Base-by-base conservation (phyloP, 37 sponge, comb jelly and placozoan genomes). In the Oopsacas minuta region DNA sequence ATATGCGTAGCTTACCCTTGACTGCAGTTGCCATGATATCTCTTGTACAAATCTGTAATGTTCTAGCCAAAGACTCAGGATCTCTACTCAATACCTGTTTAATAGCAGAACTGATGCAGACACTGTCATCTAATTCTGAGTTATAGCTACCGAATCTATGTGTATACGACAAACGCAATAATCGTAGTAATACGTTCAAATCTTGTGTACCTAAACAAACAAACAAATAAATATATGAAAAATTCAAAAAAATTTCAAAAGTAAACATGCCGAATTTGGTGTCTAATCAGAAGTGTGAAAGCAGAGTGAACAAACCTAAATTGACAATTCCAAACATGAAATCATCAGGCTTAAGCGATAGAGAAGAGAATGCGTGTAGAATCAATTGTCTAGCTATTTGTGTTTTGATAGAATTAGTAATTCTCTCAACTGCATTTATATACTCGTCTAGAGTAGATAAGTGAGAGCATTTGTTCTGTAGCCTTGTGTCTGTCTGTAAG, bases 271-370 rank as follows among this genome's bases (percentile, higher is more conserved):
- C n/a, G n/a, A n/a, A n/a, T n/a, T n/a, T n/a, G n/a, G n/a, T n/a
- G n/a, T n/a, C n/a, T n/a, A n/a, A n/a, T n/a, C n/a, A n/a, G n/a
- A n/a, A n/a, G n/a, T n/a, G n/a, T n/a, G n/a, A n/a, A n/a, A n/a
- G n/a, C n/a, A n/a, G n/a, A 20, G 1, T 32, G 75, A 25, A 61
- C 75, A 5, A 20, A 61, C 75, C 75, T 61, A 61, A 32, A 12
- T 61, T 61, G 22, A 12, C 22, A 7, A 61, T 25, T 61, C 75
- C 75, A 34, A 32, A 61, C 22, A 61, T 61, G 22, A 61, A 61
- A 34, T 61, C 75, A n/a, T 61, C 30, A 61, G 75, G 75, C 28
- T 61, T 61, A n/a, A 61, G 75, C 28, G 75, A 61, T 10, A 61
- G 75, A 61, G 75, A 61, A 34, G 75, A 61, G 22, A 3, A 61